phyloP scores from a whole-genome alignment of 2,113 vertebrate genomes.

The Cervus canadensis region DNA sequence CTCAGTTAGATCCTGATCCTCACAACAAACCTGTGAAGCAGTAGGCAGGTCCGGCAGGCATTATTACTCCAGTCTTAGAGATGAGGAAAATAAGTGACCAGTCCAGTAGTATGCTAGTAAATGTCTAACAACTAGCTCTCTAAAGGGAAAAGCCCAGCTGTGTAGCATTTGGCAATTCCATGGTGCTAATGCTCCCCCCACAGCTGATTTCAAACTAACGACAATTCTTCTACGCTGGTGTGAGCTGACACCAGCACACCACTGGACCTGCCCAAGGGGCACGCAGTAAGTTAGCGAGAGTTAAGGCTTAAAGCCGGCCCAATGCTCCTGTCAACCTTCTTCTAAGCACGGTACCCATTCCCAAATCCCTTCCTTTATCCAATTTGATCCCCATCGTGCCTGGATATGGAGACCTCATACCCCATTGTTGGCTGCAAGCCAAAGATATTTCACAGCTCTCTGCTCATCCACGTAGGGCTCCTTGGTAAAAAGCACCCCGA shows the following conservation, averaged over 20 bases:
- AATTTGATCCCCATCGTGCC: background rate
- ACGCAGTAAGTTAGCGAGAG: background rate
- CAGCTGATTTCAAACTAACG: background rate
- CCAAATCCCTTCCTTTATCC: background rate
- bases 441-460: slow-evolving; percentile 86
- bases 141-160: background rate
- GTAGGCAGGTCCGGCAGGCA: background rate
- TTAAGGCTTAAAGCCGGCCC: background rate
- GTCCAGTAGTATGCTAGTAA: background rate
- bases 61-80: background rate
- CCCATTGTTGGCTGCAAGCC: slow-evolving; percentile 87
- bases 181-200: background rate
- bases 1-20: background rate
- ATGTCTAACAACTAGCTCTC: background rate
- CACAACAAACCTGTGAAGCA: background rate
- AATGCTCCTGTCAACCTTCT: background rate
- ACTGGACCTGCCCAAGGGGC: background rate
- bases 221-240: background rate
- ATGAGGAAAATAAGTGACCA: background rate
- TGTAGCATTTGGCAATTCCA: background rate
- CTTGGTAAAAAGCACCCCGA: slow-evolving; percentile 88
- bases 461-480: slow-evolving; percentile 77
- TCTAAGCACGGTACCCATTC: background rate
- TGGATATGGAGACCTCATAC: slow-evolving; percentile 68
- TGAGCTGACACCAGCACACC: background rate